A percentile compares a stretch with the other conserved stretches of the same genome.
phyloP scores from a whole-genome alignment of 2,113 vertebrate genomes.

The Diphyllodes magnificus region DNA sequence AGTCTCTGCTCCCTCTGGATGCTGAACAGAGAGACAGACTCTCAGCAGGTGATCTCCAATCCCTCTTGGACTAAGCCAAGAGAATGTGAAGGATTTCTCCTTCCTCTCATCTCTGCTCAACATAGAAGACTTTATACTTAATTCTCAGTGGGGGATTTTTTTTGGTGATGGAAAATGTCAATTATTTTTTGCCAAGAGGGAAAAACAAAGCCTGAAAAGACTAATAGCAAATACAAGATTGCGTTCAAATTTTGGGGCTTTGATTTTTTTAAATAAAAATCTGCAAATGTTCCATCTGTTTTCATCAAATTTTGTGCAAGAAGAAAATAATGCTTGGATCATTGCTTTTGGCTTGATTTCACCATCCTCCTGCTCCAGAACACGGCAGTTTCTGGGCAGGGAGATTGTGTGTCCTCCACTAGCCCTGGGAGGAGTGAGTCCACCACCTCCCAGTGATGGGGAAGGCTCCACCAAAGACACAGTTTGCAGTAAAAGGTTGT shows the following conservation, averaged over 20 bases:
- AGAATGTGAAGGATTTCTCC: not conserved
- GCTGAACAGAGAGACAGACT: not conserved
- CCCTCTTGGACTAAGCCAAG: not conserved
- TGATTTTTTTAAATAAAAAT: not conserved
- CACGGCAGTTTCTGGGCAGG: not conserved
- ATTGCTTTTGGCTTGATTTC: slow-evolving; percentile 13
- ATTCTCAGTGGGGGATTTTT: not conserved
- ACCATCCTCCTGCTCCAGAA: not conserved
- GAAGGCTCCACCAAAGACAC: not conserved
- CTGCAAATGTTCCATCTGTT: slow-evolving; percentile 20
- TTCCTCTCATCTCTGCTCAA: not conserved
- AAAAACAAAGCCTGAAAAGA: not conserved
- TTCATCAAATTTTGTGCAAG: slow-evolving; percentile 10
- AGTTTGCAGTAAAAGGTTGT: not conserved
- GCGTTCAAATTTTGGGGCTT: not conserved
- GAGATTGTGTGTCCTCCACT: not conserved
- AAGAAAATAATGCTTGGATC: slow-evolving; percentile 18
- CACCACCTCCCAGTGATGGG: not conserved
- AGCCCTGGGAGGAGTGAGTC: not conserved
- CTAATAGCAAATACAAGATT: not conserved
- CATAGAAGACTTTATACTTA: not conserved
- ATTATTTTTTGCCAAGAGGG: not conserved
- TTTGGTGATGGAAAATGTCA: not conserved
- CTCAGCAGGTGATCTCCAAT: not conserved
- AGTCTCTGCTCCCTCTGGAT: not conserved